phyloP scores from a whole-genome alignment of 2,888 invertebrate species.

The Gymnocheta viridis region DNA sequence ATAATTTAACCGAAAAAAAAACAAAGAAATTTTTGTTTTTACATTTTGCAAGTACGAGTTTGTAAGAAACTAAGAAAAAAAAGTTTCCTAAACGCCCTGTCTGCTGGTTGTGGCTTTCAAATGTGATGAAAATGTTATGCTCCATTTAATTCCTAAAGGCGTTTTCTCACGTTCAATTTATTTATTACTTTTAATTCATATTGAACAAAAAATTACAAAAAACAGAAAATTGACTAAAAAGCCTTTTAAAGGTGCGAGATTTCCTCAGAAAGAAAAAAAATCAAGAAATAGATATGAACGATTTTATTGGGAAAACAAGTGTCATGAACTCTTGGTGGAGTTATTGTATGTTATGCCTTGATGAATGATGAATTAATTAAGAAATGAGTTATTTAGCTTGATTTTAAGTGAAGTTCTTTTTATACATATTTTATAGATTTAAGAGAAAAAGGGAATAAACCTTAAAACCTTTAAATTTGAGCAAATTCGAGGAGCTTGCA shows the following conservation, averaged over 20 bases:
- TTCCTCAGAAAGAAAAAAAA: not conserved
- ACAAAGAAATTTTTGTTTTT: constrained; percentile 19
- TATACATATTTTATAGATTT: not conserved
- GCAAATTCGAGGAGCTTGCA: too few relatives aligned
- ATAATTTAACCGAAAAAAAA: constrained; percentile 35
- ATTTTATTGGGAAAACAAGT: constrained; percentile 41
- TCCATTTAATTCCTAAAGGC: constrained; percentile 69
- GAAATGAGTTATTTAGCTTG: constrained; percentile 25
- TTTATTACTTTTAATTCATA: constrained; percentile 61
- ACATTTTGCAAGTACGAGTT: constrained; percentile 17
- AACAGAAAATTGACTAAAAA: constrained; percentile 1
- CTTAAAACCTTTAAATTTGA: too few relatives aligned
- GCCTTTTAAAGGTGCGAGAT: constrained; percentile 5
- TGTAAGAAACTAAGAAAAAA: constrained; percentile 27
- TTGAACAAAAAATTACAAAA: not conserved
- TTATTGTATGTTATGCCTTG: not conserved
- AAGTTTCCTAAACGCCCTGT: constrained; percentile 57
- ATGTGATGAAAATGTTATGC: constrained; percentile 66
- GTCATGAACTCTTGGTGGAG: constrained; percentile 45
- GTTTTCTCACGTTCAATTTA: constrained; percentile 72
- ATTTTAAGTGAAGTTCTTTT: not conserved
- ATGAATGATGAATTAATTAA: constrained; percentile 54
- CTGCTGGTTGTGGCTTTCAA: constrained; percentile 49
- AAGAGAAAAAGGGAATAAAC: not conserved
- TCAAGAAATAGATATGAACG: not conserved